These are phyloP conservation scores for Erythrolamprus reginae DNA, from an alignment of 2,113 vertebrate species.

Conservation along the genomic window DNA sequence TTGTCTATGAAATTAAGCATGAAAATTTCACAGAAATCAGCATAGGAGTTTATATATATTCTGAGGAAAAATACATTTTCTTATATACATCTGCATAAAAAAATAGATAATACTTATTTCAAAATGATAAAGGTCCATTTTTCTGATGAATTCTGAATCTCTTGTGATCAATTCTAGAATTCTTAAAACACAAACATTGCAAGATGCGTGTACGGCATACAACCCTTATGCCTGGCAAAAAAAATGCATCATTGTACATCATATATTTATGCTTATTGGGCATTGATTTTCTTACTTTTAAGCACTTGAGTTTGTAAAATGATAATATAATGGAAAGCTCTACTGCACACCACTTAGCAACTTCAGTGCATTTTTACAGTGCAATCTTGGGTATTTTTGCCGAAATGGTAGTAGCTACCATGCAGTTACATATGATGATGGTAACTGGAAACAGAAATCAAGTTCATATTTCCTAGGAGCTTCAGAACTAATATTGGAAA, in stretches of 20 bases:
- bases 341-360: not conserved
- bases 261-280: slow-evolving; percentile 36
- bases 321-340: not conserved
- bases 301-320: slow-evolving; percentile 17
- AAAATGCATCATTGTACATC: slow-evolving; percentile 30
- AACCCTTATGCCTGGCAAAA: slow-evolving; percentile 24
- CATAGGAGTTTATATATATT: too few relatives aligned
- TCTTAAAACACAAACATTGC: not conserved
- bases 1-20: too few relatives aligned
- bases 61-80: not conserved
- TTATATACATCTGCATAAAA: not conserved
- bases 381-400: not conserved
- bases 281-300: slow-evolving; percentile 41
- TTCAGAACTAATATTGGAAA: not conserved
- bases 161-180: not conserved
- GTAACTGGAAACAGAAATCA: not conserved
- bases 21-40: too few relatives aligned
- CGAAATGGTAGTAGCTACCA: not conserved
- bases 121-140: not conserved
- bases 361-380: not conserved
- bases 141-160: not conserved
- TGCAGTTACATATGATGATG: not conserved
- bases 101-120: not conserved
- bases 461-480: slow-evolving; percentile 4
- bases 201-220: not conserved